Evolutionary conservation across 2,888 invertebrate species (phyloP).

Genomic region (Therioaphis trifolii): DNA sequence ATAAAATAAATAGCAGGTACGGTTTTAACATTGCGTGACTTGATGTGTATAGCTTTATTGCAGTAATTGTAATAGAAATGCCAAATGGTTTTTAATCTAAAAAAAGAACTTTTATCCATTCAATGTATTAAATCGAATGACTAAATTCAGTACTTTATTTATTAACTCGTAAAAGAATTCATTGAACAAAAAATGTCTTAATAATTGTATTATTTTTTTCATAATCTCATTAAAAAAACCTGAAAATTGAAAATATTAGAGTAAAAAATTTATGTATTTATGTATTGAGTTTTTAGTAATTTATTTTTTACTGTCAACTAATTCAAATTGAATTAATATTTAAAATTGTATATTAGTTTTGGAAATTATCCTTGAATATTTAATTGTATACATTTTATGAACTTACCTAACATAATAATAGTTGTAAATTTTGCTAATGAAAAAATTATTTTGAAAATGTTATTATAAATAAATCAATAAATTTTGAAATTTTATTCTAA

Average conservation of each 20-base stretch:
- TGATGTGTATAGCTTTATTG: conserved; percentile 24
- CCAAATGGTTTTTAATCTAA: conserved; percentile 38
- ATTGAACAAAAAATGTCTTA: no score
- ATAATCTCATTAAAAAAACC: background rate
- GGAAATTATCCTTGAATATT: no score
- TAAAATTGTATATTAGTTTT: no score
- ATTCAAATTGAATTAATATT: no score
- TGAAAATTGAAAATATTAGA: no score
- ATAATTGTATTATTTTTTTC: background rate
- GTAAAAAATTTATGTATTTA: no score
- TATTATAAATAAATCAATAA: background rate
- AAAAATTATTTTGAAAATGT: background rate
- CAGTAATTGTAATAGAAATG: conserved; percentile 23
- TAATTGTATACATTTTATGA: no score
- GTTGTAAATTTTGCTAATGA: no score
- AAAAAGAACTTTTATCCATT: conserved; percentile 1
- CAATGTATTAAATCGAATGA: background rate
- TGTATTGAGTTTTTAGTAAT: no score
- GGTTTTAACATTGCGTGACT: conserved; percentile 46
- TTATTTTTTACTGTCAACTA: no score
- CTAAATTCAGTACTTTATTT: background rate
- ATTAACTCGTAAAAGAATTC: background rate
- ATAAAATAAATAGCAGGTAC: conserved; percentile 27
- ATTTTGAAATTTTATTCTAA: background rate
- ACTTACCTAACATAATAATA: no score